Evolutionary conservation across 2,888 invertebrate species (phyloP).

Genomic region (Boloria selene): DNA sequence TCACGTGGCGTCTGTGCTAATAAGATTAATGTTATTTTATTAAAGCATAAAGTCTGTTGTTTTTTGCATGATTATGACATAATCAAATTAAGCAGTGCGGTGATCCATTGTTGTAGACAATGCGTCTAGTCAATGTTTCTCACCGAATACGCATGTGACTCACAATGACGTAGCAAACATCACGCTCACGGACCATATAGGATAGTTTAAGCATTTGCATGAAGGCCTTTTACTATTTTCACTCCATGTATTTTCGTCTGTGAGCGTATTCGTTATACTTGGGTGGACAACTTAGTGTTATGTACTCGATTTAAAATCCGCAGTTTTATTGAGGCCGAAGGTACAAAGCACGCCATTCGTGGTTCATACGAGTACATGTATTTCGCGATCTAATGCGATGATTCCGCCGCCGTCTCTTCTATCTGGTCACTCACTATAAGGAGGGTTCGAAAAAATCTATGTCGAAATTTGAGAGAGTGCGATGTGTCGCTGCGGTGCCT

Average conservation of each 20-base stretch:
- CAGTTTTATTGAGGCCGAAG: no score
- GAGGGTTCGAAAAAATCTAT: slow-evolving; percentile 76
- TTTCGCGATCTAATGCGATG: not conserved
- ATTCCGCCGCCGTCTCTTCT: not conserved
- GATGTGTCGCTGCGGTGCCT: slow-evolving; percentile 78
- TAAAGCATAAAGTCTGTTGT: slow-evolving; percentile 54
- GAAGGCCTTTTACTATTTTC: not conserved
- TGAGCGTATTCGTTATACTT: no score
- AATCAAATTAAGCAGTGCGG: slow-evolving; percentile 70
- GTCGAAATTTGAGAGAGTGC: slow-evolving; percentile 76
- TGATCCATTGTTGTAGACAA: slow-evolving; percentile 77
- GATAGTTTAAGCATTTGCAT: slow-evolving; percentile 46
- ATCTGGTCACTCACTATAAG: slow-evolving; percentile 48
- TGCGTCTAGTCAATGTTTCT: slow-evolving; percentile 73
- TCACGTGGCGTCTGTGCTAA: slow-evolving; percentile 18
- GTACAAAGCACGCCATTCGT: no score
- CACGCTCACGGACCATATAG: slow-evolving; percentile 61
- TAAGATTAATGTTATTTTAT: slow-evolving; percentile 33
- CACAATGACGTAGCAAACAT: slow-evolving; percentile 65
- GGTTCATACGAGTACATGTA: not conserved
- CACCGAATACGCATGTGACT: slow-evolving; percentile 67
- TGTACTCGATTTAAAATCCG: no score
- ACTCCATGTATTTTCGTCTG: not conserved
- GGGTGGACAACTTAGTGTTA: no score
- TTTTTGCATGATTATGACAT: slow-evolving; percentile 69